Evolutionary conservation across 2,113 vertebrate genomes (phyloP).

Genomic region (Cranoglanis bouderius): DNA sequence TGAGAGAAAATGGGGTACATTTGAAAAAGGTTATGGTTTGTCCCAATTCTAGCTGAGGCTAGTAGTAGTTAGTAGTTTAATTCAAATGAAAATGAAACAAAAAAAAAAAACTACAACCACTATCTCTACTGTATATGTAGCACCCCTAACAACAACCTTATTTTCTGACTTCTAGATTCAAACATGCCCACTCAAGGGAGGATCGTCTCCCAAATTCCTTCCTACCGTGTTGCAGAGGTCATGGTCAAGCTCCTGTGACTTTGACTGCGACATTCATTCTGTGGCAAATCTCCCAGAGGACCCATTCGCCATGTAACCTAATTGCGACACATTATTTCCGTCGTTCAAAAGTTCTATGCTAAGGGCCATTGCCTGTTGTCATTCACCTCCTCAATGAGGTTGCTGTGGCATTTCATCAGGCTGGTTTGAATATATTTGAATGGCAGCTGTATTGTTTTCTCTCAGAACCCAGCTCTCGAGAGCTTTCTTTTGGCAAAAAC

Average conservation of each 20-base stretch:
- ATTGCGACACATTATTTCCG: constrained; percentile 22
- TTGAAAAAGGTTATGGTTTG: background rate
- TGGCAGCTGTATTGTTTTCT: constrained; percentile 43
- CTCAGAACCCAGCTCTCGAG: constrained; percentile 2
- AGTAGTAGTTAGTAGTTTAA: background rate
- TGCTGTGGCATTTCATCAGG: constrained; percentile 35
- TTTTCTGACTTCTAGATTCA: background rate
- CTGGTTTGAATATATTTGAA: constrained; percentile 58
- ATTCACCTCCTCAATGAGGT: constrained; percentile 26
- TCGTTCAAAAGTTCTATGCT: constrained; percentile 34
- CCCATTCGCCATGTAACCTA: background rate
- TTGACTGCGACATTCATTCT: background rate
- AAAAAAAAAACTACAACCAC: background rate
- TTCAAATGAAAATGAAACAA: background rate
- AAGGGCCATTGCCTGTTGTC: constrained; percentile 35
- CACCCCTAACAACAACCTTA: background rate
- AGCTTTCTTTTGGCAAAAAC: background rate
- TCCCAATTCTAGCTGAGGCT: background rate
- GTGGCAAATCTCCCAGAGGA: background rate
- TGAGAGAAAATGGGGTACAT: background rate
- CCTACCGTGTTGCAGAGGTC: constrained; percentile 12
- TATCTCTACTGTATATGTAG: background rate
- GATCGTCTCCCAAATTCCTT: background rate
- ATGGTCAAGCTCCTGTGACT: constrained; percentile 5
- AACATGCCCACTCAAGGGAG: background rate